Evolutionary conservation across 1,140 invertebrate species (phyloP), one percentile per base, ranked within the genome.

Genomic region (Rhopalosiphum padi): DNA sequence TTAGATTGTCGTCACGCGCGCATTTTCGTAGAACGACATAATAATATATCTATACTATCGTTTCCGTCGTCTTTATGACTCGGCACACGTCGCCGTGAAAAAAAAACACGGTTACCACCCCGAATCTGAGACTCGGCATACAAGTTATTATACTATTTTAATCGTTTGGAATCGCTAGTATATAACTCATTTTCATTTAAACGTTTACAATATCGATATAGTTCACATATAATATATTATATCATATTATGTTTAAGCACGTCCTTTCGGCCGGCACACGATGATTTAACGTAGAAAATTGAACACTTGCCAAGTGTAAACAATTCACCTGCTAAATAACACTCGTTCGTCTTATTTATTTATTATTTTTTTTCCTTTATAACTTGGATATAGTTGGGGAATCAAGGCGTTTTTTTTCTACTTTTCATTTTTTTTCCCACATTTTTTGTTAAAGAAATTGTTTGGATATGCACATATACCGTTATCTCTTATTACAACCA

Each of bases 251-350:
- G 37, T 86, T 86, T 43, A 43, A 41, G 48, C 30, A 87, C 43
- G 21, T 46, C 83, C 23, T 85, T 46, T 3, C 18, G 46, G n/a
- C 30, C 2, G 43, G 37, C 35, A 6, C 25, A 30, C 23, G 23
- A 22, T 48, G 86, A n/a, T 46, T 25, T n/a, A 48, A 87, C 85
- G 43, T 43, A 46, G 41, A 48, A 21, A 87, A n/a, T 48, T 48
- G 86, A 87, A 87, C 46, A 15, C 21, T 51, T n/a, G 86, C 46
- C 86, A 48, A 87, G 86, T 87, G 30, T 48, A 48, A 86, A 48
- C n/a, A 87, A 87, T 87, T 87, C 85, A 87, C 85, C 85, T 87
- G 85, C 25, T 46, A 46, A 87, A 87, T 46, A 87, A 46, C 85
- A n/a, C 41, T 46, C 15, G 30, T 46, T n/a, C 85, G 85, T n/a